Evolutionary conservation across 2,797 vertebrate species (phyloP).

Genomic region (Eulemur coronatus): DNA sequence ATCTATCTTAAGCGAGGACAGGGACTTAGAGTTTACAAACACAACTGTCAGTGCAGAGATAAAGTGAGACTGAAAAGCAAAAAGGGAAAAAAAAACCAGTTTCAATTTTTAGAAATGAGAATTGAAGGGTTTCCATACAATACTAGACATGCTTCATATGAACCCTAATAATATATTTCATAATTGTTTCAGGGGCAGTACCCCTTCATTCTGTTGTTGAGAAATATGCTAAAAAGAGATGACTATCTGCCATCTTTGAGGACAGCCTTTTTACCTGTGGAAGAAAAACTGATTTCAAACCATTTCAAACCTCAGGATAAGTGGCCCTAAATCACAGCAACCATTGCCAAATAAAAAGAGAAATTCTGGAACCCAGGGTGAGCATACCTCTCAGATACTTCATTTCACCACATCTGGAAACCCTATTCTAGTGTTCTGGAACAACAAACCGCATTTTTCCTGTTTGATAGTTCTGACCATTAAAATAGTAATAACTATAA

Average conservation of each 20-base stretch:
- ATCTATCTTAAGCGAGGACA: constrained; percentile 97
- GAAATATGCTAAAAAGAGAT: neutral
- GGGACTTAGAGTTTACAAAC: constrained; percentile 98
- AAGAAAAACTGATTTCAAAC: neutral
- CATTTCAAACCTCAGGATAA: neutral
- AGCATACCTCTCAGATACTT: neutral
- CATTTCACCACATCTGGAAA: neutral
- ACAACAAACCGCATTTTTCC: neutral
- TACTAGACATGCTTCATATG: neutral
- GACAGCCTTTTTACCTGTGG: neutral
- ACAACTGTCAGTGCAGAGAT: constrained; percentile 99
- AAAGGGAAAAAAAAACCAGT: constrained; percentile 48
- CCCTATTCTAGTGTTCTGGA: neutral
- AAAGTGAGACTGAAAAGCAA: constrained; percentile 93
- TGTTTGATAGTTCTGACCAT: neutral
- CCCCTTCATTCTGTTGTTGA: neutral
- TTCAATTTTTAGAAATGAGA: constrained; percentile 45
- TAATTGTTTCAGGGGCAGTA: neutral
- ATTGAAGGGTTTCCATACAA: neutral
- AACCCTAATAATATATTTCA: neutral
- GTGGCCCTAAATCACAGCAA: neutral
- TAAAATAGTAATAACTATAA: neutral
- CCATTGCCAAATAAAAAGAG: neutral
- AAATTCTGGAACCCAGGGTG: neutral
- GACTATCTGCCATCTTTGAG: neutral